phyloP scores from a whole-genome alignment of 53 echinoderm and acorn worm species.

The Echinometra lucunter region DNA sequence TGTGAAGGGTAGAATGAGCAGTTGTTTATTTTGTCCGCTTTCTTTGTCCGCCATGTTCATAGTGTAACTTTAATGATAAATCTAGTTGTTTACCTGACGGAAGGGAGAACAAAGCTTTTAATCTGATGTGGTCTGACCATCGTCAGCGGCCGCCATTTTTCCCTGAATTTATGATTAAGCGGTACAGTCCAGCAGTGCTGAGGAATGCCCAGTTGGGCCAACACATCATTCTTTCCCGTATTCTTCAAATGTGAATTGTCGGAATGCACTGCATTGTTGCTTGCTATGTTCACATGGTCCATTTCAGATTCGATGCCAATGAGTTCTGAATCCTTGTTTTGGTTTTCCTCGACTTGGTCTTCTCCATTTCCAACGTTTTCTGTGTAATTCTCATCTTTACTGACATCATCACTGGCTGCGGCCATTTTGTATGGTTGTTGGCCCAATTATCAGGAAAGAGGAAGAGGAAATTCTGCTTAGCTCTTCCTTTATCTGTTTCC shows the following conservation, averaged over 20 bases:
- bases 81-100: slow-evolving; percentile 72
- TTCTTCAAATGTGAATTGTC: not conserved
- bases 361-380: not conserved
- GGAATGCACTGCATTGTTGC: slow-evolving; percentile 26
- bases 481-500: not conserved
- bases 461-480: not conserved
- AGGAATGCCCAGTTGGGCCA: slow-evolving; percentile 80
- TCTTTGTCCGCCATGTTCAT: no score
- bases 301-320: not conserved
- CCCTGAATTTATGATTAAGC: slow-evolving; percentile 89
- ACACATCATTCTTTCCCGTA: slow-evolving; percentile 4
- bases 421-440: not conserved
- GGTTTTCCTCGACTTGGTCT: not conserved
- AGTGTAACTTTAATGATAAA: not conserved
- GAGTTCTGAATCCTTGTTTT: not conserved
- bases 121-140: slow-evolving; percentile 76
- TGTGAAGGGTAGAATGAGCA: no score
- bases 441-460: not conserved
- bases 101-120: slow-evolving; percentile 73
- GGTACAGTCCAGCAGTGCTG: slow-evolving; percentile 82
- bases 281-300: not conserved
- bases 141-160: slow-evolving; percentile 90
- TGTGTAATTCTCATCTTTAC: not conserved
- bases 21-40: no score
- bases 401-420: not conserved